Percentiles rank a stretch among this genome's conserved stretches.
Evolutionary conservation across 2,888 invertebrate species (phyloP).

Genomic region (Steinernema hermaphroditum): DNA sequence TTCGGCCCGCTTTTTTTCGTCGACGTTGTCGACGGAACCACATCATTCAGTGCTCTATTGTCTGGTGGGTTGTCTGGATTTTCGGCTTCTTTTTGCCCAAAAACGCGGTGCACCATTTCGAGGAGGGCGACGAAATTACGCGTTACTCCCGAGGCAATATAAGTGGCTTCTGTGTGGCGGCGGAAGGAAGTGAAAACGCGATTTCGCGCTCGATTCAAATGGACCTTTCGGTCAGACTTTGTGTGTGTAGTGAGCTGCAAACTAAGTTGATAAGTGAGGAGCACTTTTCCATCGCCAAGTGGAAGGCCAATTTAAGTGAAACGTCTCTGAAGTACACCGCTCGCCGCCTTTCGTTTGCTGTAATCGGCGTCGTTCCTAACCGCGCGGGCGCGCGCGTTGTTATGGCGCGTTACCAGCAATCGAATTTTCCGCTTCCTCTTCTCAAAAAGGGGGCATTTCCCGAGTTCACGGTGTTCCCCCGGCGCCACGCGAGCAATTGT

Average conservation of each 20-base stretch:
- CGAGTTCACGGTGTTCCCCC: neutral
- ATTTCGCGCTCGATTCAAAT: too few species aligned
- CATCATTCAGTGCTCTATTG: neutral
- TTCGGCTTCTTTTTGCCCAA: neutral
- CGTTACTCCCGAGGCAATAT: too few species aligned
- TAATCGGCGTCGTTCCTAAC: neutral
- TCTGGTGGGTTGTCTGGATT: neutral
- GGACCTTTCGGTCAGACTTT: too few species aligned
- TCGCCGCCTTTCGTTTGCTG: neutral
- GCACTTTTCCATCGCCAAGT: neutral
- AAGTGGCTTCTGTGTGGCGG: too few species aligned
- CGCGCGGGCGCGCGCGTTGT: neutral
- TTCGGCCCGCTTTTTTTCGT: neutral
- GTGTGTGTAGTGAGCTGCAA: neutral
- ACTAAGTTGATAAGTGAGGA: conserved; percentile 13
- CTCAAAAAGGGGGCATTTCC: neutral
- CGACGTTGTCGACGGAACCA: neutral
- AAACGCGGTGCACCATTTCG: too few species aligned
- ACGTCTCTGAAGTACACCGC: neutral
- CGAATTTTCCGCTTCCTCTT: neutral
- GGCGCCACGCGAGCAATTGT: neutral
- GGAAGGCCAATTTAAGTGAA: neutral
- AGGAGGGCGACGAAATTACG: too few species aligned
- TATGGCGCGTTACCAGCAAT: neutral
- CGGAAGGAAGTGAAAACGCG: too few species aligned